Evolutionary conservation across 2,113 vertebrate species (phyloP).

Genomic region (Setophaga coronata): DNA sequence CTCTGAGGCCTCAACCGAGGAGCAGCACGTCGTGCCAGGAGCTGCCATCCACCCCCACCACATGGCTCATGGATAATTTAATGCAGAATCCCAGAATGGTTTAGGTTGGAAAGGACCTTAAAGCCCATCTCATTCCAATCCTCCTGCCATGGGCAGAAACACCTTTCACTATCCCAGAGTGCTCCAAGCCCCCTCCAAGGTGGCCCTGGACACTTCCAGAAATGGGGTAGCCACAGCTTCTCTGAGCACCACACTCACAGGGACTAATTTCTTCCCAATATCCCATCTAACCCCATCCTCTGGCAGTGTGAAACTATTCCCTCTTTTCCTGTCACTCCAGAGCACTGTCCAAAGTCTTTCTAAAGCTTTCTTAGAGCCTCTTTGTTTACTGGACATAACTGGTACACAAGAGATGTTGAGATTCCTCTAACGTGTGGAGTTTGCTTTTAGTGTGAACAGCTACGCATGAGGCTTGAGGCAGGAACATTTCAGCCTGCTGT

Average conservation of each 20-base stretch:
- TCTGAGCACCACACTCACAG: background rate
- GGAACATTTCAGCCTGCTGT: background rate
- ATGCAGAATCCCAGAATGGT: background rate
- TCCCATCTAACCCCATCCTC: background rate
- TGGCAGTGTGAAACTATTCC: background rate
- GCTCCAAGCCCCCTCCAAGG: rapidly evolving
- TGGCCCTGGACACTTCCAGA: background rate
- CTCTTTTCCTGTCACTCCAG: background rate
- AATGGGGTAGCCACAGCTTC: background rate
- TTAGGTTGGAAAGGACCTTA: background rate
- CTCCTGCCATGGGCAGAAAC: background rate
- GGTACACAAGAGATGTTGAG: background rate
- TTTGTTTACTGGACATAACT: background rate
- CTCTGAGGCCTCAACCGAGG: background rate
- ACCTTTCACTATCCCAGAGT: rapidly evolving
- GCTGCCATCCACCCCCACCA: background rate
- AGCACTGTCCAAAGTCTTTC: background rate
- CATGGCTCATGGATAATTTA: background rate
- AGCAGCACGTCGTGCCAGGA: background rate
- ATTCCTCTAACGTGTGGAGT: background rate
- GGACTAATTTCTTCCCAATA: background rate
- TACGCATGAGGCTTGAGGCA: background rate
- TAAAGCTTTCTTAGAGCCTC: background rate
- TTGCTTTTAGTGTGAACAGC: background rate
- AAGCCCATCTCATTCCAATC: background rate